A percentile compares a stretch with the other conserved stretches of the same genome.
These are phyloP conservation scores for Halichoerus grypus DNA, from an alignment of 2,113 vertebrate genomes.

Conservation along the genomic window DNA sequence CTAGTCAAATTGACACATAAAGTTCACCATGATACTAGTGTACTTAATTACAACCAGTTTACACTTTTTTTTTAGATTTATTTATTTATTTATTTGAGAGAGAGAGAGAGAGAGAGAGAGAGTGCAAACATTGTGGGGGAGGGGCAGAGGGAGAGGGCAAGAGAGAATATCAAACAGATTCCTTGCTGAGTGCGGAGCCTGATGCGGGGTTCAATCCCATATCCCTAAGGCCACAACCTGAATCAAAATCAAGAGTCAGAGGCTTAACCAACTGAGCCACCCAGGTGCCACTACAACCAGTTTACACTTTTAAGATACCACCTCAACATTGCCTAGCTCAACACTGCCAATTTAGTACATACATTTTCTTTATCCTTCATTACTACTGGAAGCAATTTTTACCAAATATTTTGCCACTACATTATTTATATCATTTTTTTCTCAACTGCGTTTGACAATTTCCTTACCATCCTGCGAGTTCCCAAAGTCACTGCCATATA, in stretches of 20 bases:
- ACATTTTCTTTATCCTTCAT: neutral
- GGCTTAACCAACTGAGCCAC: neutral
- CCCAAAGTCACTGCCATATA: neutral
- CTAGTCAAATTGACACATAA: neutral
- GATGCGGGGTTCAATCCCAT: neutral
- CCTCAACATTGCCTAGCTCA: neutral
- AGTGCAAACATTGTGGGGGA: neutral
- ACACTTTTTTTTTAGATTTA: neutral
- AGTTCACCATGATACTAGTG: neutral
- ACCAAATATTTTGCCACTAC: neutral
- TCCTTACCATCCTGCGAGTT: slow-evolving; percentile 30
- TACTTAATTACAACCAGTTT: neutral
- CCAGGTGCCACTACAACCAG: neutral
- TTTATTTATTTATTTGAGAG: neutral
- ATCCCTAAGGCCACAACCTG: neutral
- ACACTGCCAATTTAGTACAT: neutral
- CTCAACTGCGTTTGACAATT: slow-evolving; percentile 39
- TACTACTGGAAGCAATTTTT: neutral
- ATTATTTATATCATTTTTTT: slow-evolving; percentile 1
- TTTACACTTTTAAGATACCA: neutral
- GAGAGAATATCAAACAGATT: neutral
- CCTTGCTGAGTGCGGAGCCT: neutral
- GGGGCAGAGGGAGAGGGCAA: neutral
- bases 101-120: neutral
- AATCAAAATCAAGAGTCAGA: neutral